Evolutionary conservation across 1,140 invertebrate genomes (phyloP), one percentile per base, ranked within the genome.

Genomic region (Cotesia glomerata): DNA sequence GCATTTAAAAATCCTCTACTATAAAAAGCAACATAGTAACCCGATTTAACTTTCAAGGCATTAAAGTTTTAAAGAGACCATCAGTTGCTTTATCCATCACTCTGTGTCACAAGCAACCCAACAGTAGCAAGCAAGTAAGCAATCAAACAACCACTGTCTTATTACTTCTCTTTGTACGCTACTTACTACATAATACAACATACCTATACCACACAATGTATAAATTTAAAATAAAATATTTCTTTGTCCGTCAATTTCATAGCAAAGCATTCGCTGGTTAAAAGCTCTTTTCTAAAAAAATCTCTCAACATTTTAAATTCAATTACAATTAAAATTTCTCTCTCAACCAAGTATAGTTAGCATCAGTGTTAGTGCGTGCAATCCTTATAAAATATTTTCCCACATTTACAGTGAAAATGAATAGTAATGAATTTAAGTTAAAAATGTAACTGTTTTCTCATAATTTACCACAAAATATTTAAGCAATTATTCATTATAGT

Each of bases 51-150:
- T 49, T 67, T 18, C 5, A 67, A 26, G 14, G 52, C 45, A 54
- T 49, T 65, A 65, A 65, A 65, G 63, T 67, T 67, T 67, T 49
- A 54, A 67, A 36, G 65, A 67, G 49, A 67, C 49, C 14, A 67
- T 67, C 65, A 39, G 39, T 67, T 39, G n/a, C 16, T 58, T 58
- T 58, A 58, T 18, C 18, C 56, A 58, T 58, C 56, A 58, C 56
- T 58, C 18, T 26, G 18, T 58, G 16, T 18, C 18, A 9, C 16
- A 58, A 8, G 14, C 18, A 26, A 45, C 7, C 39, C 39, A 45
- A 26, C 26, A 26, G 26, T 26, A 0, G 26, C 26, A 26, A 26
- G 39, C 39, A 45, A 45, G 39, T 45, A 45, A 45, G 39, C 39
- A 45, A 45, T 11, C 39, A 45, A 45, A 7, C 56, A 58, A 58